Base-by-base conservation (phyloP, 64 coral and sea anemone genomes). In the Pocillopora damicornis region DNA sequence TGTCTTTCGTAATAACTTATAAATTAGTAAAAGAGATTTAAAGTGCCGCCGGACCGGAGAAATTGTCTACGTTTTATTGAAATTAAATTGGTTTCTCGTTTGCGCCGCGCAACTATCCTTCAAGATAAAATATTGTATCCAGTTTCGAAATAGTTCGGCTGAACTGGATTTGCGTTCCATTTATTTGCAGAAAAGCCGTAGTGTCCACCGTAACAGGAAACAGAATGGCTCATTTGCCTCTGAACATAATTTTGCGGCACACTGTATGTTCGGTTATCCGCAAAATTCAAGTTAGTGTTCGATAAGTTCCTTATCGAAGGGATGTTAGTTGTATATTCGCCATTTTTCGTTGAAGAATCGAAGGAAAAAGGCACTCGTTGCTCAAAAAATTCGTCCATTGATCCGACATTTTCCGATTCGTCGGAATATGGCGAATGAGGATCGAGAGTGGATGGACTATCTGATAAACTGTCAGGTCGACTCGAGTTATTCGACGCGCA, bases 361-460 rank as follows among this genome's bases (percentile, higher is more conserved):
- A 85, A 73, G 22, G 74, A 79, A 79, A 92, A 92, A 12, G 82
- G 90, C 34, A 92, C 86, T 0, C 84, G 66, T 58, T 92, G 90
- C 35, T 92, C 90, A 36, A 87, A 92, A 72, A 92, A 92, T 14
- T 79, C 83, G 18, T 92, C 90, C 80, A 87, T 86, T 10, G 75
- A 67, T 26, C 60, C 45, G 14, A 77, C 60, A 63, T 75, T 87
- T 77, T 92, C 90, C 37, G 90, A 92, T 45, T 61, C 66, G 36
- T 92, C 90, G 10, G 90, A 91, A 69, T 79, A 87, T 23, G 90
- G 90, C 36, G 90, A 92, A 77, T 87, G 79, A 11, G 90, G 90
- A 74, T 92, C 90, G 35, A 62, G 15, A 13, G 82, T 77, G 0
- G 90, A 92, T 45, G 75, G 59, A 25, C 38, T 80, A 51, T 87